These are phyloP conservation scores for Siniperca chuatsi DNA, from an alignment of 2,113 vertebrate genomes.

Conservation along the genomic window DNA sequence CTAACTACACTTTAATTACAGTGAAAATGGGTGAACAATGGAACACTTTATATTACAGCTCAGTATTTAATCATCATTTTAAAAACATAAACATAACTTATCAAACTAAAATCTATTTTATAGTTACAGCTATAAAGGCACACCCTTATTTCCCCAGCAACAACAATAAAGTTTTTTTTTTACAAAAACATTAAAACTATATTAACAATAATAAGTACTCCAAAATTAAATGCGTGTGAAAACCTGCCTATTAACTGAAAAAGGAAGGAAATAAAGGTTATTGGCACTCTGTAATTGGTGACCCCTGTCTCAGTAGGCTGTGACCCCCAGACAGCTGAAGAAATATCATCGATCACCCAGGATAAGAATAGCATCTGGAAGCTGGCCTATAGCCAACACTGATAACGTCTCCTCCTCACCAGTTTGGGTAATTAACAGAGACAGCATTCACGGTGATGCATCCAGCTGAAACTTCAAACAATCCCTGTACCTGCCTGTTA, in stretches of 20 bases:
- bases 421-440: slow-evolving; percentile 66
- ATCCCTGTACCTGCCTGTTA: slow-evolving; percentile 34
- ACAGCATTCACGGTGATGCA: slow-evolving; percentile 31
- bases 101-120: not conserved
- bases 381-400: slow-evolving; percentile 17
- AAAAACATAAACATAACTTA: not conserved
- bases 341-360: slow-evolving; percentile 60
- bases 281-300: slow-evolving; percentile 66
- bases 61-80: not conserved
- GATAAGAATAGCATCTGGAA: slow-evolving; percentile 67
- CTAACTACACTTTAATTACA: not conserved
- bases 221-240: not conserved
- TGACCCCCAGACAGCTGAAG: slow-evolving; percentile 54
- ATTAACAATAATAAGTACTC: too few species aligned
- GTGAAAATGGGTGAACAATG: not conserved
- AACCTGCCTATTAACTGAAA: slow-evolving; percentile 21
- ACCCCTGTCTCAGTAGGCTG: slow-evolving; percentile 46
- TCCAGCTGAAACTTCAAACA: slow-evolving; percentile 59
- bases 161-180: not conserved
- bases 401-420: slow-evolving; percentile 38
- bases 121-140: not conserved
- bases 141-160: not conserved
- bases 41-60: not conserved
- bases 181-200: not conserved
- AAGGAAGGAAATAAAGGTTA: slow-evolving; percentile 38